Evolutionary conservation across 2,888 invertebrate genomes (phyloP).

Genomic region (Dicyrtoma fusca): DNA sequence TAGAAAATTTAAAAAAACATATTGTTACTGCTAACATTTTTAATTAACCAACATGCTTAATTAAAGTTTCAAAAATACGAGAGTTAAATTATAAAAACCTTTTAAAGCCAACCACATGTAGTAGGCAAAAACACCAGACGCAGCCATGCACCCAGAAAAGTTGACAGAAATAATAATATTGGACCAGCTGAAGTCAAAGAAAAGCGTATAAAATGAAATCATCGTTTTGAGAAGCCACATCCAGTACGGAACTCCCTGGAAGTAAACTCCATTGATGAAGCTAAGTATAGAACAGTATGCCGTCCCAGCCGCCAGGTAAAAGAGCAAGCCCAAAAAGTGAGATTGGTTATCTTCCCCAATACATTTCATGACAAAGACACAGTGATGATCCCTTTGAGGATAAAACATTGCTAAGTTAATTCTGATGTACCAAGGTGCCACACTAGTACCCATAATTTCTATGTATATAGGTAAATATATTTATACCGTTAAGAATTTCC

Average conservation of each 20-base stretch:
- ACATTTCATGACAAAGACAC: conserved; percentile 50
- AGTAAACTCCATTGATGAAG: conserved; percentile 13
- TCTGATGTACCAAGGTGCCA: no score
- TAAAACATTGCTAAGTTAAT: no score
- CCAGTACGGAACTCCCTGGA: conserved; percentile 36
- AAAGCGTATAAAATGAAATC: conserved; percentile 46
- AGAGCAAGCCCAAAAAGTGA: conserved; percentile 51
- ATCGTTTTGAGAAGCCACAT: conserved; percentile 43
- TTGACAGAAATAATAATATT: conserved; percentile 40
- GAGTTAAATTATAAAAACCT: conserved; percentile 16
- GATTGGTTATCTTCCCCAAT: conserved; percentile 55
- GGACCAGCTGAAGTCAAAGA: conserved; percentile 44
- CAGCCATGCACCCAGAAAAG: conserved; percentile 42
- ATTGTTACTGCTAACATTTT: not conserved
- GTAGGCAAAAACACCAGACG: conserved; percentile 43
- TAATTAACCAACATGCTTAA: no score
- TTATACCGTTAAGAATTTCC: no score
- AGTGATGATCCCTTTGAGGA: conserved; percentile 52
- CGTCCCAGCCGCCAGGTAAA: conserved; percentile 47
- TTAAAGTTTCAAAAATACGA: not conserved
- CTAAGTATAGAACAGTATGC: conserved; percentile 20
- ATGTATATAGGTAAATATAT: no score
- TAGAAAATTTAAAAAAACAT: not conserved
- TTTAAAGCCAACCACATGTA: conserved; percentile 43
- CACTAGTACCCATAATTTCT: no score